Conservation (phyloP, 2,797 vertebrate species). For the Huso huso region DNA sequence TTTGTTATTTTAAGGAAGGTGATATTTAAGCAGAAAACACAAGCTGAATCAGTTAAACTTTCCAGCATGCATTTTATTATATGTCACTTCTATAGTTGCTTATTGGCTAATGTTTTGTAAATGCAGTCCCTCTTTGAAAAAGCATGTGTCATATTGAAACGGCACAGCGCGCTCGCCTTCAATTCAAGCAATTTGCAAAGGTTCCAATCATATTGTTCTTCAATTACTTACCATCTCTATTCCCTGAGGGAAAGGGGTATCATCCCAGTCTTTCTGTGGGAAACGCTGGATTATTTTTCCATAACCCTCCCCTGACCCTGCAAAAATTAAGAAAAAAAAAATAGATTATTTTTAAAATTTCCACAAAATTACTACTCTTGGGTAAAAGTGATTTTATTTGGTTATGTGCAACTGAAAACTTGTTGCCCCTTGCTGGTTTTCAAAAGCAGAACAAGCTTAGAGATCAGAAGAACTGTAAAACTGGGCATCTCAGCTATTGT, state of each 20-base stretch:
- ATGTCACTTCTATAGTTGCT: too few relatives aligned
- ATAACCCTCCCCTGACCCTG: conserved; percentile 82
- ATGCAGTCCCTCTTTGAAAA: neutral
- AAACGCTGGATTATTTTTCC: conserved; percentile 97
- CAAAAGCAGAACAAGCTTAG: too few relatives aligned
- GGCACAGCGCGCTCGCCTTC: neutral
- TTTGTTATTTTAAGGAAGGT: too few relatives aligned
- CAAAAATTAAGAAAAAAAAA: conserved; percentile 19
- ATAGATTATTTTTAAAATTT: too few relatives aligned
- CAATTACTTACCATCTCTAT: conserved; percentile 87
- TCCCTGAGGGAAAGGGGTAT: conserved; percentile 93
- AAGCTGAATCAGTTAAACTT: too few relatives aligned
- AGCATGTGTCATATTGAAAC: neutral
- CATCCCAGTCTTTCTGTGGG: conserved; percentile 92
- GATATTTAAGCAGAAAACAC: too few relatives aligned
- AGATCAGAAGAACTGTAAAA: too few relatives aligned
- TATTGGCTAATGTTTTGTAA: neutral
- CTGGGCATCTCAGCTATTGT: too few relatives aligned
- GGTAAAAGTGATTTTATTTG: neutral
- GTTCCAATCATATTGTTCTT: neutral
- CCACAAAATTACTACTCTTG: neutral
- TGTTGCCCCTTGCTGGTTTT: too few relatives aligned
- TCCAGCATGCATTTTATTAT: too few relatives aligned
- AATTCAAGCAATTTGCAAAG: neutral
- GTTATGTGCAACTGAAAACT: too few relatives aligned